Evolutionary conservation across 2,888 invertebrate species (phyloP), one percentile per base, ranked within the genome.

Genomic region (Acrocyrtus sp.): DNA sequence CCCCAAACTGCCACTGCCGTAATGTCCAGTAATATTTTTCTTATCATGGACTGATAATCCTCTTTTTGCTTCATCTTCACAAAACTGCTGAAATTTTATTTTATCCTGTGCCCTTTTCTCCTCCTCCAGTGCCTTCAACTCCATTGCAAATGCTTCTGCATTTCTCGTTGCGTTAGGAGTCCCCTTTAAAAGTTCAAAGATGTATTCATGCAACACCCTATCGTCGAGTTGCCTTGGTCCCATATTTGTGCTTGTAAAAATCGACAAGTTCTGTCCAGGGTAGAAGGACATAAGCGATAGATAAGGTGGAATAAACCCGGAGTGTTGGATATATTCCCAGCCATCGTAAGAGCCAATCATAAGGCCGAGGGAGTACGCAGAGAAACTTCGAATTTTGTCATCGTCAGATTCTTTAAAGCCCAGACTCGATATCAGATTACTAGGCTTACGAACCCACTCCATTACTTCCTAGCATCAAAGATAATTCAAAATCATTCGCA

Each of bases 271-370:
- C 19, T 60, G 39, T 21, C 12, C 26, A 12, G 75, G 72, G 45
- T 65, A 75, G 2, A 72, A 26, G 0, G 72, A 56, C 60, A 75
- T 43, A 8, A 58, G 53, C n/a, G 43, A 50, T 1, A 1, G 1
- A n/a, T 68, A 76, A 5, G 76, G 72, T 15, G 72, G 56, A 57
- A 61, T 73, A 19, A 48, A 69, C 1, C 76, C 76, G 12, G 45
- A 61, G 24, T 76, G 76, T 34, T 43, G 19, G 39, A 53, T n/a
- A 21, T 54, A 21, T 47, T 47, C 8, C 67, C 67, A 72, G 3
- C 56, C 45, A 21, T 67, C 48, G 22, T 67, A 56, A 1, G 43
- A 22, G 8, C 41, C 43, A 3, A 68, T 1, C 5, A 54, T 15
- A 12, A 61, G 5, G 0, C 68, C 68, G 6, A 61, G 19, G 15